Evolutionary conservation across 2,113 vertebrate species (phyloP).

Genomic region (Percopsis transmontana): DNA sequence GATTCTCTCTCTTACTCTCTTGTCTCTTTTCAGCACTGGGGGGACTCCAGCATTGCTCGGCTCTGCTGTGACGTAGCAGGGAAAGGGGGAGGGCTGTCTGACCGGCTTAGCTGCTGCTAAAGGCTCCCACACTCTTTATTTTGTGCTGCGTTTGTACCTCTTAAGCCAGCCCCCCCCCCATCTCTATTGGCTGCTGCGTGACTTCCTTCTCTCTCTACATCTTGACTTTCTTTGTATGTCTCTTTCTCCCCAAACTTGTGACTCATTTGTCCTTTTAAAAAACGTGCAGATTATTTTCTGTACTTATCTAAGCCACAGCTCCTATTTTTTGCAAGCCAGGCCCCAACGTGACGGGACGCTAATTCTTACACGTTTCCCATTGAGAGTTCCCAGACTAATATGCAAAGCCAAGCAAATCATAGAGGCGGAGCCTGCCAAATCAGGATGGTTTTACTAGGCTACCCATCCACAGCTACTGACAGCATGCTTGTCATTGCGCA

Average conservation of each 20-base stretch:
- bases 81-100: constrained; percentile 56
- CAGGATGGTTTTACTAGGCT: no score
- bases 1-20: constrained; percentile 32
- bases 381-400: no score
- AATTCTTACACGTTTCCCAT: no score
- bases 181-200: constrained; percentile 27
- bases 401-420: no score
- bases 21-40: constrained; percentile 37
- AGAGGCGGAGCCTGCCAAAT: no score
- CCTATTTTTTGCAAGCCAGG: no score
- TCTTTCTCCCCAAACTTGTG: constrained; percentile 24
- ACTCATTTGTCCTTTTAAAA: constrained; percentile 51
- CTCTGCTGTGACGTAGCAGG: constrained; percentile 62
- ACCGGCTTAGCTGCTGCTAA: not conserved
- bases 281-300: no score
- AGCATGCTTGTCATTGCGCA: constrained; percentile 1
- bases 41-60: constrained; percentile 52
- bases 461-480: not conserved
- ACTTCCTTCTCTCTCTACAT: constrained; percentile 20
- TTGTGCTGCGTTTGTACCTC: constrained; percentile 49
- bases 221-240: constrained; percentile 1
- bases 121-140: constrained; percentile 10
- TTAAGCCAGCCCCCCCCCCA: not conserved
- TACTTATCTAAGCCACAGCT: no score
- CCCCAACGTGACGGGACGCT: no score